Conservation (phyloP, 2,888 invertebrate genomes). For the Bugulina stolonifera region DNA sequence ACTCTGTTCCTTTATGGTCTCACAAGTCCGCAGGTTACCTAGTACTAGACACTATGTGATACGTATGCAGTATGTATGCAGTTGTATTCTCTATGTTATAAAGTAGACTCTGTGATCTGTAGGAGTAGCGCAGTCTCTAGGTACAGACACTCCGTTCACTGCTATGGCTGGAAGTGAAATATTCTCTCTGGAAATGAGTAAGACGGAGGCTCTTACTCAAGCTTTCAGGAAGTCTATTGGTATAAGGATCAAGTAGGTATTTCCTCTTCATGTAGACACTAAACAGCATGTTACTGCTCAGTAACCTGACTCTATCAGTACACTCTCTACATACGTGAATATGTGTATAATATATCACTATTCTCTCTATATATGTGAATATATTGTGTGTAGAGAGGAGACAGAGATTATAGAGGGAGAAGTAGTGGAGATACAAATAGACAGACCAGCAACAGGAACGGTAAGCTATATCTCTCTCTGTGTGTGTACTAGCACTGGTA, state of each 20-base stretch:
- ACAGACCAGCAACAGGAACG: slow-evolving; percentile 83
- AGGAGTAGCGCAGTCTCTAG: slow-evolving; percentile 78
- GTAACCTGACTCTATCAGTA: neutral
- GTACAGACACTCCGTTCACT: slow-evolving; percentile 93
- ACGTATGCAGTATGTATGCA: too few species aligned
- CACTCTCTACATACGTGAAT: too few species aligned
- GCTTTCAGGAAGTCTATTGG: slow-evolving; percentile 90
- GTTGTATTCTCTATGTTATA: too few species aligned
- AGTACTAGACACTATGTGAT: too few species aligned
- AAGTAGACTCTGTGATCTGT: slow-evolving; percentile 4
- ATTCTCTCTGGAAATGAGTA: slow-evolving; percentile 96
- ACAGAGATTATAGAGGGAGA: slow-evolving; percentile 98
- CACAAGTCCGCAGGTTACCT: too few species aligned
- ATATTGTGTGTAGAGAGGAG: slow-evolving; percentile 74
- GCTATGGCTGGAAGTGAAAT: slow-evolving; percentile 98
- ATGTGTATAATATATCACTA: too few species aligned
- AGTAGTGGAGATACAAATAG: slow-evolving; percentile 94
- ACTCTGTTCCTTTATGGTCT: too few species aligned
- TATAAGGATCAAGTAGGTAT: slow-evolving; percentile 76
- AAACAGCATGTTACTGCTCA: neutral
- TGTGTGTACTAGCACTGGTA: too few species aligned
- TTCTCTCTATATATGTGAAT: too few species aligned
- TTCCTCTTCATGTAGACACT: neutral
- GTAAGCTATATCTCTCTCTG: too few species aligned
- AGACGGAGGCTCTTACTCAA: slow-evolving; percentile 95